Base-by-base conservation (phyloP, 2,113 vertebrate genomes). In the Panthera leo region DNA sequence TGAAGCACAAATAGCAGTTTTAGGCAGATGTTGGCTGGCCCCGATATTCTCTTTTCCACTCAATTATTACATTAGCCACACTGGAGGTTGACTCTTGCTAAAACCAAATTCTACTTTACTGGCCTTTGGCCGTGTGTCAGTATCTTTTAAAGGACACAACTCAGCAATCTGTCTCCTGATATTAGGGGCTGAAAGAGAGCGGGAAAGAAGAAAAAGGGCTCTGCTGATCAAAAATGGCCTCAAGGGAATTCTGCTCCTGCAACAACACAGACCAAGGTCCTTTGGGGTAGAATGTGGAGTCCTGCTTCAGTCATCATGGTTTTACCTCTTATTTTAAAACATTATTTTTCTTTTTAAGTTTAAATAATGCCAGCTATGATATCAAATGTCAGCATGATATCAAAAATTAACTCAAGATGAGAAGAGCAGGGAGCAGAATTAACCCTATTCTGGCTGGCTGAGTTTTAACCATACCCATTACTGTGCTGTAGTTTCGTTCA, bases 21-120 rank as follows among this genome's bases (percentile, higher is more conserved):
- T n/a, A 94, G 42, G 29, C 63, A 84, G 63, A 70, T 58, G 42
- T 2, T 80, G 15, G 27, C 19, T 82, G 14, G 29, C 65, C 89
- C 68, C 3, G 45, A 92, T 65, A 70, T 39, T 89, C 25, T 70
- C 71, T 85, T 55, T 73, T 73, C 34, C 25, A 96, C 29, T 93
- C 25, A 91, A 36, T 85, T 78, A 89, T 10, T 82, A 31, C 13
- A 80, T 86, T 86, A 71, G 19, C 25, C 36, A 93, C 42, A 84
- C 0, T 80, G 45, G 8, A 88, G 36, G 31, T 10, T 61, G 36
- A 94, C 27, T 67, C 11, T 78, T 48, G 16, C 25, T 70, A 45
- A 89, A 73, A 93, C 58, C n/a, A 70, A 93, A 70, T 94, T 67
- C 45, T 68, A 80, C n/a, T 94, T 53, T 76, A 75, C 6, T 82